Evolutionary conservation across 2,888 invertebrate genomes (phyloP).

Genomic region (Pelosia muscerda): DNA sequence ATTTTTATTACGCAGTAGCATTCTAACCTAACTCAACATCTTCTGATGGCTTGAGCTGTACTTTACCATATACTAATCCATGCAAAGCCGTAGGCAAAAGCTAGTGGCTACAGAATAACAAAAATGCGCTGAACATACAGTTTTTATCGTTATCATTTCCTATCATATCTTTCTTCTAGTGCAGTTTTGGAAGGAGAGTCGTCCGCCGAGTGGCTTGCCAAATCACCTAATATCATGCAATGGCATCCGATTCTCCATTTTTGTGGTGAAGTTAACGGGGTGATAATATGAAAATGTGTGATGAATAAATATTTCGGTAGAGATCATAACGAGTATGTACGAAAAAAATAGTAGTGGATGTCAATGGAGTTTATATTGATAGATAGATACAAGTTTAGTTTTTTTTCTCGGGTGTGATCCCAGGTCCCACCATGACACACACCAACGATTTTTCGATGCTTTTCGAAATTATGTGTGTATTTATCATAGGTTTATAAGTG

Average conservation of each 20-base stretch:
- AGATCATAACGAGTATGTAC: background rate
- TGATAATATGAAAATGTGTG: conserved; percentile 7
- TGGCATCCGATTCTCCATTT: conserved; percentile 43
- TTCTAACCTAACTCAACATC: no score
- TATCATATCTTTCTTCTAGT: conserved; percentile 35
- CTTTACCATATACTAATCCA: no score
- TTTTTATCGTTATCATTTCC: conserved; percentile 32
- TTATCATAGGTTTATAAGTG: no score
- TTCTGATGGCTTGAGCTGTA: no score
- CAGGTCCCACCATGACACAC: no score
- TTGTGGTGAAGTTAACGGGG: conserved; percentile 17
- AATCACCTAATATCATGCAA: conserved; percentile 50
- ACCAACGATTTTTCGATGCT: no score
- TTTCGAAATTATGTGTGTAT: no score
- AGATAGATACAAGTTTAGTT: no score
- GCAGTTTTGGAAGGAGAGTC: conserved; percentile 37
- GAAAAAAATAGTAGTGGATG: no score
- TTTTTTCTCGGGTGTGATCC: no score
- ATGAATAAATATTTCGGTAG: conserved; percentile 1
- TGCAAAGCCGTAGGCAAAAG: background rate
- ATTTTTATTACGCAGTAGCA: no score
- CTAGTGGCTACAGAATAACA: conserved; percentile 14
- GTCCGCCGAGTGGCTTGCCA: conserved; percentile 42
- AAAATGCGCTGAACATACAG: conserved; percentile 11
- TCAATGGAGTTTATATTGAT: no score